phyloP scores from a whole-genome alignment of 2,113 vertebrate genomes.

The Sander vitreus region DNA sequence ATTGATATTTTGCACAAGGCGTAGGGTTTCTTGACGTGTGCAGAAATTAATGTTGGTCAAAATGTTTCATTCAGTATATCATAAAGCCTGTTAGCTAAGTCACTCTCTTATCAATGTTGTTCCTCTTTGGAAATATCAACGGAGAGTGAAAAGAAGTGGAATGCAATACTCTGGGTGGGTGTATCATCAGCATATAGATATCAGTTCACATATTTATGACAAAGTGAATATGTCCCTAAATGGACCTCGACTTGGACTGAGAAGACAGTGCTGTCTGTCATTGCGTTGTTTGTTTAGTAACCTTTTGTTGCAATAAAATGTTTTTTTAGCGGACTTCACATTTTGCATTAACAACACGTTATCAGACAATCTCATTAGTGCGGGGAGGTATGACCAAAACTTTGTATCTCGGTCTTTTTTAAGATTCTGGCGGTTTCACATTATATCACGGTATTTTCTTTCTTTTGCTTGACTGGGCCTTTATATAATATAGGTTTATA shows the following conservation, averaged over 20 bases:
- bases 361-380: background rate
- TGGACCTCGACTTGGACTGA: background rate
- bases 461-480: too few species aligned
- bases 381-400: too few species aligned
- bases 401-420: too few species aligned
- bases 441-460: too few species aligned
- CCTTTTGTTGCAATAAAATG: background rate
- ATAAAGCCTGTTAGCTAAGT: background rate
- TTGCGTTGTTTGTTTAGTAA: background rate
- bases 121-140: background rate
- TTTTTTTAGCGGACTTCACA: background rate
- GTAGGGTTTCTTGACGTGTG: background rate
- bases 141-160: background rate
- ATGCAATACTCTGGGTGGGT: too few species aligned
- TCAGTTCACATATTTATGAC: background rate
- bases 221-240: background rate
- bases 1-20: background rate
- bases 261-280: background rate
- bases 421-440: too few species aligned
- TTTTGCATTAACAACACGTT: background rate
- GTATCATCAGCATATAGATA: too few species aligned
- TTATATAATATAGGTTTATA: too few species aligned
- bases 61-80: background rate
- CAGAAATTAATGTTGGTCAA: background rate
- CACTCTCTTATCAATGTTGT: background rate